Base-by-base conservation (phyloP, 2,888 invertebrate species). In the Podabrus alpinus region DNA sequence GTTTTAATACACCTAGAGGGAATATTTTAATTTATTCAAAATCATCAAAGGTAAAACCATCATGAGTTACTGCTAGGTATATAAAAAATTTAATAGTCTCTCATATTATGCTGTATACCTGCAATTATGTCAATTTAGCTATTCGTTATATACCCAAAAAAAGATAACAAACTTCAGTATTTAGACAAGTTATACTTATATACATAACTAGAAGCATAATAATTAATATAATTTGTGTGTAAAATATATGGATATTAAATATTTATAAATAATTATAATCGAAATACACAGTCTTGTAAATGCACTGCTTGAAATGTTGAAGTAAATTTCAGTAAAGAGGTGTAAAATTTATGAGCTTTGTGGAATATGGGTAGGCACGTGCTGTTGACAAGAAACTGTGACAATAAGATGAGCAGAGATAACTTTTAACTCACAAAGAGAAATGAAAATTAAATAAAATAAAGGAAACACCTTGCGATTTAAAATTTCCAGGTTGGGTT, bases 371-470 rank as follows among this genome's bases (percentile, higher is more conserved):
- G 73, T 76, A 69, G 76, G 73, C 72, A 73, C 76, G 72, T 76
- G 76, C 73, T 76, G 16, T 68, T 73, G 76, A 76, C 76, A 76
- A 76, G 73, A 71, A 72, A 70, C 76, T 76, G 76, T 59, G 76
- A 69, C 70, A 75, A 72, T 67, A 72, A 75, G 75, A 75, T 75
- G 72, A 66, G 72, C 59, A 62, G 59, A 21, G 24, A 11, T 45
- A 68, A 69, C 64, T 66, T 72, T 75, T 73, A 76, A 76, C 73
- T 68, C 68, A 68, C 69, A 70, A 66, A 66, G 69, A 59, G 72
- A 59, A 45, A 59, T 67, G 59, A 67, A 71, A 16, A 71, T 15
- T 68, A 73, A 69, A 68, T 68, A 76, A 73, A 73, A 70, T 25
- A 59, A 21, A 69, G 73, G 71, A 73, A 76, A 64, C 69, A 75